A percentile compares a stretch with the other conserved stretches of the same genome.
phyloP scores from a whole-genome alignment of 2,888 invertebrate genomes.

The Saturnia japonica region DNA sequence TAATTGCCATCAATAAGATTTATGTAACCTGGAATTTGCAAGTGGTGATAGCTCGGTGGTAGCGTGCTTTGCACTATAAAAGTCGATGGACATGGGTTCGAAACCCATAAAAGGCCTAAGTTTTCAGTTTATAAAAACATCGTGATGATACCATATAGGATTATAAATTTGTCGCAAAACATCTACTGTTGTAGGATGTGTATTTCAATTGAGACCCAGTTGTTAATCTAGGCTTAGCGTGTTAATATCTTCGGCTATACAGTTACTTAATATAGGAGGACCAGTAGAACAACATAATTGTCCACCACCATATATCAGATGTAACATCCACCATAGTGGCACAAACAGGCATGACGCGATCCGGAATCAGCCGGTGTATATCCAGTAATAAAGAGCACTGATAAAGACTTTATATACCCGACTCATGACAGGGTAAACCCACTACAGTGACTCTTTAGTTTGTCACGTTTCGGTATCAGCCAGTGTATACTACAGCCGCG shows the following conservation, averaged over 20 bases:
- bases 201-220: background rate
- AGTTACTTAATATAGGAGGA: background rate
- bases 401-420: no score
- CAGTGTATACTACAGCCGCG: no score
- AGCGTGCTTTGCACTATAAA: no score
- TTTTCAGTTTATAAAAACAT: background rate
- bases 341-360: no score
- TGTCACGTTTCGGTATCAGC: no score
- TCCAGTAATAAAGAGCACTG: no score
- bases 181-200: background rate
- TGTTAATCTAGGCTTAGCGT: background rate
- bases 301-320: no score
- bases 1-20: background rate
- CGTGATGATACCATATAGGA: background rate
- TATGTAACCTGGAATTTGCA: background rate
- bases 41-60: background rate
- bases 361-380: no score
- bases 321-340: no score
- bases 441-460: no score
- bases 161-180: background rate
- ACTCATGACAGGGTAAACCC: no score
- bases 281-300: no score
- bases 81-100: background rate
- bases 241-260: background rate
- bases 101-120: background rate